A percentile compares a stretch with the other conserved stretches of the same genome.
phyloP scores from a whole-genome alignment of 1,140 invertebrate genomes.

The Apis dorsata region DNA sequence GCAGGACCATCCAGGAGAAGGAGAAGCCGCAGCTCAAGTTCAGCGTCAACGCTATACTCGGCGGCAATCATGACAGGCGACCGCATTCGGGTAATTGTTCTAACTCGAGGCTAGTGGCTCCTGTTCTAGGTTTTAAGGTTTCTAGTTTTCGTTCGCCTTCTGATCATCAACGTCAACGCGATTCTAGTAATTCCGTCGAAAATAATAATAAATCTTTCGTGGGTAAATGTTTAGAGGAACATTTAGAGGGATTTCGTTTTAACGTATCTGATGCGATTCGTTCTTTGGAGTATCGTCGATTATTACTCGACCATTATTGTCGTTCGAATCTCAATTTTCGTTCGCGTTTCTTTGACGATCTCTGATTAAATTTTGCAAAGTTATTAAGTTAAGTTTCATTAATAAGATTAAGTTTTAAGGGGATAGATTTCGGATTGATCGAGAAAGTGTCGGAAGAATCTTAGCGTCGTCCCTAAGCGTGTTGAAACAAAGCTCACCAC shows the following conservation, averaged over 20 bases:
- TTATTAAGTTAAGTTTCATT: background rate
- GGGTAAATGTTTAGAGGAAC: too few species aligned
- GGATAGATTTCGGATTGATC: background rate
- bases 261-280: too few species aligned
- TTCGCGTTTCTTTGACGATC: too few species aligned
- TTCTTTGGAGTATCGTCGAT: too few species aligned
- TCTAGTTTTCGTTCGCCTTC: too few species aligned
- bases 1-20: slow-evolving; percentile 76
- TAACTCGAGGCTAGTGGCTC: background rate
- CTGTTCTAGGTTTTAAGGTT: background rate
- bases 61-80: slow-evolving; percentile 81
- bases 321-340: background rate
- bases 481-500: slow-evolving; percentile 80
- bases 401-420: background rate
- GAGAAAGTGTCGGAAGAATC: slow-evolving; percentile 38
- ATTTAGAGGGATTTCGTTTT: too few species aligned
- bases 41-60: slow-evolving; percentile 94
- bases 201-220: background rate
- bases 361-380: background rate
- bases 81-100: slow-evolving; percentile 75
- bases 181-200: background rate
- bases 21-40: slow-evolving; percentile 93
- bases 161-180: background rate
- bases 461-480: slow-evolving; percentile 59
- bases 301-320: too few species aligned